These are phyloP conservation scores for Luidia sarsii DNA, from an alignment of 53 echinoderm and acorn worm species.

Conservation along the genomic window DNA sequence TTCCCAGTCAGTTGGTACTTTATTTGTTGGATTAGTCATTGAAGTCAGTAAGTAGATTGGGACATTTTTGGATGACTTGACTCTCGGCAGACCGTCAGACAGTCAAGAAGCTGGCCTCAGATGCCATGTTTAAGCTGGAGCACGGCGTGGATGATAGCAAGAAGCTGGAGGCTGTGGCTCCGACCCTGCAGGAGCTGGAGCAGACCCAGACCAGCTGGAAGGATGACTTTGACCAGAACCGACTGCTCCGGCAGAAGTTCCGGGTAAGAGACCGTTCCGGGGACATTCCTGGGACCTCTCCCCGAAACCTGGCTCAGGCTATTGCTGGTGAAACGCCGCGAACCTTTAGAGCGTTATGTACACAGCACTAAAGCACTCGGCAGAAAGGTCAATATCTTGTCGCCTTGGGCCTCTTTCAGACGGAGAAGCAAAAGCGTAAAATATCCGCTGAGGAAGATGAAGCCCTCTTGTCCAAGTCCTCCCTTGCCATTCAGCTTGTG, in stretches of 20 bases:
- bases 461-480: conserved; percentile 78
- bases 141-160: conserved; percentile 90
- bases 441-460: conserved; percentile 61
- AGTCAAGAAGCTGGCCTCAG: conserved; percentile 83
- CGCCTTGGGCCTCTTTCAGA: conserved; percentile 42
- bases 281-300: too few species aligned
- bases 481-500: conserved; percentile 83
- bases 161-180: conserved; percentile 77
- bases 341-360: too few species aligned
- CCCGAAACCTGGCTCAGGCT: too few species aligned
- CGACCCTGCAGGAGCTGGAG: conserved; percentile 84
- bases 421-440: conserved; percentile 69
- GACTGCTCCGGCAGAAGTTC: conserved; percentile 84
- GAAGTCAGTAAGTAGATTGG: neutral
- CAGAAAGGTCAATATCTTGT: too few species aligned
- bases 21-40: neutral
- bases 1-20: too few species aligned
- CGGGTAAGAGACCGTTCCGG: too few species aligned
- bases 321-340: too few species aligned
- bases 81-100: conserved; percentile 73
- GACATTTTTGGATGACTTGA: neutral
- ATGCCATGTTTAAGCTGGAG: conserved; percentile 97
- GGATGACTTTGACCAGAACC: conserved; percentile 89
- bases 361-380: too few species aligned
- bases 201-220: conserved; percentile 87